phyloP scores from a whole-genome alignment of 2,888 invertebrate species.

The Teleogryllus oceanicus region DNA sequence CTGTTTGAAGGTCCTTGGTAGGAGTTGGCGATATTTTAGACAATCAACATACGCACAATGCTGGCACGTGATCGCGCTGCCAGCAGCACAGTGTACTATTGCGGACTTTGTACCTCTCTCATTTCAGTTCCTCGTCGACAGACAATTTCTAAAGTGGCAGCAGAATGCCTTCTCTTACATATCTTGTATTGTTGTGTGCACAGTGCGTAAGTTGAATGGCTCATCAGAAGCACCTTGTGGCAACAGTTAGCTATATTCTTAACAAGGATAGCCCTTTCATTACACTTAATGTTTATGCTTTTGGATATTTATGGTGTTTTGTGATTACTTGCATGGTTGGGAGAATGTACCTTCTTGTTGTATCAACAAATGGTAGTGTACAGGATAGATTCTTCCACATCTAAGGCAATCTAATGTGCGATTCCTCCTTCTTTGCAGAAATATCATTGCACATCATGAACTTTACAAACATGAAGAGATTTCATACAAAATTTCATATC shows the following conservation, averaged over 20 bases:
- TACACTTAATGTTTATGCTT: background rate
- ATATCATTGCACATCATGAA: background rate
- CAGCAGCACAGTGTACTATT: no score
- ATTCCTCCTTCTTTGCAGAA: background rate
- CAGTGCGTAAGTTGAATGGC: no score
- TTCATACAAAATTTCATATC: background rate
- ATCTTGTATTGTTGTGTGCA: no score
- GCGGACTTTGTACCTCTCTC: no score
- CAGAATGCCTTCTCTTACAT: no score
- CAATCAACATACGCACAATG: no score
- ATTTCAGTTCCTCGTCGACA: no score
- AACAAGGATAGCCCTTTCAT: background rate
- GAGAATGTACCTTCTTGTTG: background rate
- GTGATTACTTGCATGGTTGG: background rate
- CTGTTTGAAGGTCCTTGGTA: no score
- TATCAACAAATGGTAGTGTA: background rate
- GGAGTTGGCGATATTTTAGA: no score
- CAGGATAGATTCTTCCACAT: background rate
- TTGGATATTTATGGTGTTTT: background rate
- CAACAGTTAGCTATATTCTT: background rate
- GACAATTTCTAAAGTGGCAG: no score
- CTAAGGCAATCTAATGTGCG: background rate
- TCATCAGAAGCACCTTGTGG: background rate
- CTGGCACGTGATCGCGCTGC: no score
- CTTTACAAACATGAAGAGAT: background rate